Evolutionary conservation across 2,113 vertebrate species (phyloP), one percentile per base, ranked within the genome.

Genomic region (Phyllostomus discolor): DNA sequence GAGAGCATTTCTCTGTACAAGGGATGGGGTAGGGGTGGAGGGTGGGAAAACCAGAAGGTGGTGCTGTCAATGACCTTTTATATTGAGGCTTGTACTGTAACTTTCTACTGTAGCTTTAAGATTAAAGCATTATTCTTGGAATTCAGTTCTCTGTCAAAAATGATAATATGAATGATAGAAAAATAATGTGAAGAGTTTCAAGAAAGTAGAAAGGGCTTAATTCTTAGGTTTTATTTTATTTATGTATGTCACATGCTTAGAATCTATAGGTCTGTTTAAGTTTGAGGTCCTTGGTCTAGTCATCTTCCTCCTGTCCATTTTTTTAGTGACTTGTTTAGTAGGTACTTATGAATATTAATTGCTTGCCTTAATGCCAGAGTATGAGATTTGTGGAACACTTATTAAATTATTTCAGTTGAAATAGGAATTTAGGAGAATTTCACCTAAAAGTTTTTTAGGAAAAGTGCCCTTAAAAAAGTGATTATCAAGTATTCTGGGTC

Each of bases 401-500:
- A 94, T 17, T 79, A 59, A 43, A 70, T 90, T 79, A 94, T 92
- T 96, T 79, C 38, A 83, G 5, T 86, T 62, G 26, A 89, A 87
- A 43, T 38, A 54, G 35, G 46, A 85, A 78, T 43, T 73, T 90
- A 70, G 38, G 70, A 82, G 50, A 43, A 0, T 73, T 94, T 92
- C 19, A 84, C 41, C 43, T 82, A 48, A 88, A 91, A 84, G 1
- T 15, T 12, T 83, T 90, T 94, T 88, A 54, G 52, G 57, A 80
- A 87, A 81, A 92, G 0, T 50, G 0, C 10, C n/a, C 20, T 95
- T 79, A 62, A 57, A 78, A n/a, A 8, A 81, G 16, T 7, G 16
- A 76, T 38, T 38, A 73, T 92, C 24, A 95, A 48, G 46, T 59
- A 52, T 93, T 93, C 20, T 83, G 1, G 8, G 52, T 75, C 2